These are phyloP conservation scores for Porites lutea DNA, from an alignment of 64 coral and sea anemone genomes.

Conservation along the genomic window DNA sequence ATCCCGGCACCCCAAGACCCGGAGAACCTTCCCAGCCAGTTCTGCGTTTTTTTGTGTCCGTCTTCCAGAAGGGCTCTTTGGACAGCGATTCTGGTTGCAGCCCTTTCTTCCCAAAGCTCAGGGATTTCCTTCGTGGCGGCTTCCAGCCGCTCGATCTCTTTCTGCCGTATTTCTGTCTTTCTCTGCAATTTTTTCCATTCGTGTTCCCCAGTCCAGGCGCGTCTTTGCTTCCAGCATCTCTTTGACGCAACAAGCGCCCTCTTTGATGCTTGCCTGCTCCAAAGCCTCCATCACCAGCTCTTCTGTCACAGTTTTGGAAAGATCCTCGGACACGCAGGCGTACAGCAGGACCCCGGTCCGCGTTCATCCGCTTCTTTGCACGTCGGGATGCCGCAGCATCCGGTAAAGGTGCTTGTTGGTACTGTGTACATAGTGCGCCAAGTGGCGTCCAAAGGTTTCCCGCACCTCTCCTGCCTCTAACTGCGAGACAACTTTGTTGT, in stretches of 20 bases:
- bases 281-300: neutral
- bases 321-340: neutral
- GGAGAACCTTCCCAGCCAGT: too few species aligned
- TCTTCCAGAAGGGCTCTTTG: too few species aligned
- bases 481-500: constrained; percentile 54
- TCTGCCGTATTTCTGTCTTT: too few species aligned
- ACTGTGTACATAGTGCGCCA: constrained; percentile 18
- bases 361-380: constrained; percentile 9
- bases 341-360: neutral
- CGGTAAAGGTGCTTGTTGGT: neutral
- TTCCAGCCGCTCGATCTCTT: too few species aligned
- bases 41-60: too few species aligned
- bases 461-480: constrained; percentile 42
- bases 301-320: neutral
- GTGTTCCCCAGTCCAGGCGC: too few species aligned
- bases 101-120: too few species aligned
- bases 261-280: neutral
- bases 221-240: too few species aligned
- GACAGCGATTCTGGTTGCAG: too few species aligned
- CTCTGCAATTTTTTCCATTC: too few species aligned
- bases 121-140: too few species aligned
- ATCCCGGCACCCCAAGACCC: too few species aligned
- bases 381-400: constrained; percentile 12
- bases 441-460: neutral
- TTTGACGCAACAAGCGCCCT: neutral